Evolutionary conservation across 2,797 vertebrate genomes (phyloP), one percentile per base, ranked within the genome.

Genomic region (Halcyon badia): DNA sequence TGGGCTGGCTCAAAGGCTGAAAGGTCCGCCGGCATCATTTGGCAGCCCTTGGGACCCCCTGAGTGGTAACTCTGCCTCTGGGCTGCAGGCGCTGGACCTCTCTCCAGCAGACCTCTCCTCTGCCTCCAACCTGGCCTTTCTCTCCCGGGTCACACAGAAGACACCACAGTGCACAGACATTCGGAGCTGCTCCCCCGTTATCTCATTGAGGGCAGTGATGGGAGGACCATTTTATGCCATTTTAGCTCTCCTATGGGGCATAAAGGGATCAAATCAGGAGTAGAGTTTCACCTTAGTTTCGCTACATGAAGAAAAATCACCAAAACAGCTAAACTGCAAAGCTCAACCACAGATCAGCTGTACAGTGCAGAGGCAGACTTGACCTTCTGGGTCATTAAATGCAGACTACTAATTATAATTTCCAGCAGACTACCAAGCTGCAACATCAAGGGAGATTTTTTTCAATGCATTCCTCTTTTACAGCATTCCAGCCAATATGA

Each of bases 341-440:
- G 57, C 64, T 94, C 54, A 79, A 1, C 33, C 2, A 2, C 0
- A 0, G 0, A 2, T 30, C 62, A 72, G 68, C n/a, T 49, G 46
- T 17, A 65, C 31, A 6, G 28, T 87, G 30, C 31, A 79, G 78
- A 68, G 49, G 9, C 35, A 71, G 42, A 57, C 31, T n/a, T 48
- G n/a, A 30, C 28, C 84, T 69, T 72, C 60, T 46, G 78, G 61
- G 62, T 82, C 73, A 94, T 6, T 46, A 77, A 70, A 86, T 1
- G 6, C 46, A 72, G 44, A 58, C 41, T 7, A 48, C 14, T 22
- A 64, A 52, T 41, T 12, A 44, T 20, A 37, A 11, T 56, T 94
- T 78, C 48, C 39, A 88, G 35, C 19, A 81, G 69, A 49, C 48
- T 57, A 68, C 33, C 14, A 51, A 86, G 52, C 16, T 78, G 56